phyloP scores from a whole-genome alignment of 2,888 invertebrate species.

The Gortyna flavago region DNA sequence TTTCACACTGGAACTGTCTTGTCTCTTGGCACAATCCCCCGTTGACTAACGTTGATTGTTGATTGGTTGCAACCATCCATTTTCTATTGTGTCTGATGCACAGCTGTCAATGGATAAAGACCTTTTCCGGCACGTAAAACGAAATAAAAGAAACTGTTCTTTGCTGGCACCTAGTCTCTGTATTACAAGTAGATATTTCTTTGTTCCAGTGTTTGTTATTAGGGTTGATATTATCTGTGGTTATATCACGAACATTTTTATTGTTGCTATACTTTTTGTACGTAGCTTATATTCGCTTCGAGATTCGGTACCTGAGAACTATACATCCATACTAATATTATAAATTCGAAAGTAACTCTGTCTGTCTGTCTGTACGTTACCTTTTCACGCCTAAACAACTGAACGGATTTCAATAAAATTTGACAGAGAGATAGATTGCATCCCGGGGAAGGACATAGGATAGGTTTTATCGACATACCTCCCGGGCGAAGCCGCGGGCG shows the following conservation, averaged over 20 bases:
- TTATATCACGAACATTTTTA: neutral
- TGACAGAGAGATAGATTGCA: no score
- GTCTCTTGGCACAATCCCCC: no score
- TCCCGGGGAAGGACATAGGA: no score
- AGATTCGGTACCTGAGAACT: neutral
- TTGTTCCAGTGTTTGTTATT: neutral
- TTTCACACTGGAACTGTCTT: neutral
- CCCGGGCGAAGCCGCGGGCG: no score
- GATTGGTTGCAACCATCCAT: no score
- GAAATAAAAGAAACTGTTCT: conserved; percentile 6
- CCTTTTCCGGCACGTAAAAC: neutral
- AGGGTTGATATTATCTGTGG: neutral
- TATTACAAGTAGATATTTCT: neutral
- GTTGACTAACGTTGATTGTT: no score
- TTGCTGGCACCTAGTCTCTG: neutral
- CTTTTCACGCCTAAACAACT: no score
- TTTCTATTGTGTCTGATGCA: neutral
- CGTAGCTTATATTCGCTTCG: neutral
- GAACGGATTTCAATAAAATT: no score
- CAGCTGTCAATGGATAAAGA: neutral
- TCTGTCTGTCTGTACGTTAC: no score
- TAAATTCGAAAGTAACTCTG: no score
- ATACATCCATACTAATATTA: neutral
- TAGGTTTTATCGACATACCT: no score
- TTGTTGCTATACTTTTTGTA: neutral